Evolutionary conservation across 2,797 vertebrate genomes (phyloP), one percentile per base, ranked within the genome.

Genomic region (Neosalanx taihuensis): DNA sequence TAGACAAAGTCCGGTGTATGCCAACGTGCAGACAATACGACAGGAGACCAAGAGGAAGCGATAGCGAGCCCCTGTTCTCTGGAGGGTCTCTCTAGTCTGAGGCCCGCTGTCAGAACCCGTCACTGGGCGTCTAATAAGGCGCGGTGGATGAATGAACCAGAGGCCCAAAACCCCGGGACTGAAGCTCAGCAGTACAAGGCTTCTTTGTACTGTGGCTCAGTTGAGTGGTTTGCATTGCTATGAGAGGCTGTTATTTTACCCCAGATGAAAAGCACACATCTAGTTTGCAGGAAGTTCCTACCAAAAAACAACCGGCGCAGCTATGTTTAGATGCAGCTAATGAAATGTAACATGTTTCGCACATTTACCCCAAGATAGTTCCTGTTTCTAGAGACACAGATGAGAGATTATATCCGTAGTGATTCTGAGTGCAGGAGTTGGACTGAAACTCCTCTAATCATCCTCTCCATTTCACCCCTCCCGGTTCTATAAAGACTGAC

Each of bases 1-100:
- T 29, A 83, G 37, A 74, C 49, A 80, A 10, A 81, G 69, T 26
- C 89, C 91, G 0, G 67, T 93, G 59, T 94, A 94, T 15, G 85
- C 72, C 79, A 94, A 94, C 88, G 64, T 91, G 2, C 86, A 70
- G 5, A 74, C 76, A 2, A 53, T 71, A 6, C 77, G 18, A 0
- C 72, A 81, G 61, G 76, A 64, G 72, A 75, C 64, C 53, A 79
- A 69, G 77, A 81, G 70, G 64, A 73, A 72, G 62, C 58, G 58
- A 76, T 83, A 74, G 71, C 51, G 59, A 23, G 18, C 49, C 26
- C 26, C 62, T 4, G 23, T 71, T 10, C 60, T 26, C 0, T n/a
- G 1, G 68, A 23, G 66, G 71, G 70, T 61, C 66, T 75, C 46
- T 67, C 6, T 20, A 23, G 9, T 17, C 61, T 62, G 23, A 26